phyloP scores from a whole-genome alignment of 2,797 vertebrate species.

The Melanotaenia trifasciata region DNA sequence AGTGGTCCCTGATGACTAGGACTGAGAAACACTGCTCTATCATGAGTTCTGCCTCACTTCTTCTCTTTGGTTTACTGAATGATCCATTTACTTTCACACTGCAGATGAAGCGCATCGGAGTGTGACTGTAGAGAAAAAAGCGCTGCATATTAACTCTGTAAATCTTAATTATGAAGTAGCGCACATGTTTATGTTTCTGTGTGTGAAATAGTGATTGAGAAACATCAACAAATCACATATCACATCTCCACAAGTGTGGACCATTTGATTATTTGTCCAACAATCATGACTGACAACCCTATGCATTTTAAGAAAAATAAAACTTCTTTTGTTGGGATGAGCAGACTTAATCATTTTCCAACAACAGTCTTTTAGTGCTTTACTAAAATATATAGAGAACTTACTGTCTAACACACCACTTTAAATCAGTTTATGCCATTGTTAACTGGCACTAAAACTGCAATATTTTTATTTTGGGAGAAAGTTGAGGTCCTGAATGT shows the following conservation, averaged over 20 bases:
- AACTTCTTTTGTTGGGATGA: slow-evolving; percentile 63
- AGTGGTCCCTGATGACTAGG: too few relatives aligned
- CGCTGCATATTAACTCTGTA: neutral
- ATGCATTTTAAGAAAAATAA: slow-evolving; percentile 38
- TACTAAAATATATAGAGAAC: slow-evolving; percentile 36
- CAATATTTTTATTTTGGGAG: neutral
- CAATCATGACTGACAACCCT: neutral
- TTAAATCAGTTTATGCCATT: neutral
- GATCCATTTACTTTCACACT: neutral
- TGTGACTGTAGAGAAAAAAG: neutral
- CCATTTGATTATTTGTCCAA: too few relatives aligned
- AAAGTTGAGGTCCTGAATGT: neutral
- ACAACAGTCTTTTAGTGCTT: slow-evolving; percentile 47
- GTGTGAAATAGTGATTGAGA: slow-evolving; percentile 11
- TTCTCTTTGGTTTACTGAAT: neutral
- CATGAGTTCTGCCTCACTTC: too few relatives aligned
- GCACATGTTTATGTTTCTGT: neutral
- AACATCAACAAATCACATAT: too few relatives aligned
- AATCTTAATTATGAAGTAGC: neutral
- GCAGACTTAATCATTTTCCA: slow-evolving; percentile 61
- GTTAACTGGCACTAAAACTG: neutral
- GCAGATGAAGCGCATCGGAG: neutral
- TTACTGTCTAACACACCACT: neutral
- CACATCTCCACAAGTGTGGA: too few relatives aligned
- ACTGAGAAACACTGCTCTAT: too few relatives aligned